Conservation (phyloP, 2,797 vertebrate species). For the Parotocinclus haroldoi region DNA sequence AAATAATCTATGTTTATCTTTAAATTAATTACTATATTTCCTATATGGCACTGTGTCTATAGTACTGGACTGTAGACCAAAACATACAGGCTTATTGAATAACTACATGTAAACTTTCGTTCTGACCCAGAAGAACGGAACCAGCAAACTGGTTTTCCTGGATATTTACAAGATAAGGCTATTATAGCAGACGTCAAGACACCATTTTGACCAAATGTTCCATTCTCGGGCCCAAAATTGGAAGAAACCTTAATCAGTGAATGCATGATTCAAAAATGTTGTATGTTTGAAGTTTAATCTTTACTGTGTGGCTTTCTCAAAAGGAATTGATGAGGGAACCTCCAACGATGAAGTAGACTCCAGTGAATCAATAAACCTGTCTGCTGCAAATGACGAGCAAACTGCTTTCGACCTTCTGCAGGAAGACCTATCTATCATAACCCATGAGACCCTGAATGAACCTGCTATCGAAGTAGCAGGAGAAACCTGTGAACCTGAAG, state of each 20-base stretch:
- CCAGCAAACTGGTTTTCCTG: too few relatives aligned
- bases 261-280: background rate
- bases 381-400: constrained; percentile 31
- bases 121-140: too few relatives aligned
- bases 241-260: background rate
- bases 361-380: constrained; percentile 20
- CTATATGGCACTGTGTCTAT: too few relatives aligned
- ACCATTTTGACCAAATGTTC: too few relatives aligned
- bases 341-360: constrained; percentile 21
- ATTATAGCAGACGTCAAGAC: too few relatives aligned
- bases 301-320: constrained; percentile 30
- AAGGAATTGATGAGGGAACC: constrained; percentile 39
- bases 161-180: too few relatives aligned
- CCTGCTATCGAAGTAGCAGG: constrained; percentile 11
- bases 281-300: constrained; percentile 17
- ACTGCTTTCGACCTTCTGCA: constrained; percentile 18
- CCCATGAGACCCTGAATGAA: constrained; percentile 10
- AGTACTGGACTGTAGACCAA: too few relatives aligned
- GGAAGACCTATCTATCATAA: constrained; percentile 17
- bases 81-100: too few relatives aligned
- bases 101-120: too few relatives aligned
- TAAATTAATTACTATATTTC: too few relatives aligned
- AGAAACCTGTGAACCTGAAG: background rate
- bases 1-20: too few relatives aligned
- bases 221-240: too few relatives aligned